Percentiles rank a stretch among this genome's conserved stretches.
Conservation (phyloP, 2,888 invertebrate genomes). For the Drosophila tripunctata region DNA sequence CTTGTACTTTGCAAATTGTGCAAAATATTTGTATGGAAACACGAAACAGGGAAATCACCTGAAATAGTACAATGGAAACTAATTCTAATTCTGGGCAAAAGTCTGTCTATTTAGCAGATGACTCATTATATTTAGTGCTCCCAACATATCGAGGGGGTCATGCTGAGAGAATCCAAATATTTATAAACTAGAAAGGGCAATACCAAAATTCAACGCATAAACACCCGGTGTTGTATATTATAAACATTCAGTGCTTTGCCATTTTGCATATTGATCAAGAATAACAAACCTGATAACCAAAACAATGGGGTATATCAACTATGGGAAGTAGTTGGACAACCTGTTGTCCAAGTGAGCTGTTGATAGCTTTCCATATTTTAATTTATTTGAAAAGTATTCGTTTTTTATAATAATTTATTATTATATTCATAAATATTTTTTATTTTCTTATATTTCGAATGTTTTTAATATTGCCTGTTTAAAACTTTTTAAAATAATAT, state of each 20-base stretch:
- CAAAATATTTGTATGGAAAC: not conserved
- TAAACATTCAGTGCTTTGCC: conserved; percentile 35
- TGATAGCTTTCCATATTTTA: no score
- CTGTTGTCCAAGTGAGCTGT: no score
- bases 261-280: conserved; percentile 54
- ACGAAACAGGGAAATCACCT: conserved; percentile 36
- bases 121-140: conserved; percentile 2
- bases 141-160: not conserved
- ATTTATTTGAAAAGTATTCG: no score
- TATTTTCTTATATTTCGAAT: no score
- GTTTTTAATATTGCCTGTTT: no score
- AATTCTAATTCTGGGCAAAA: not conserved
- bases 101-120: not conserved
- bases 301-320: not conserved
- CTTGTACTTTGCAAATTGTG: conserved; percentile 4
- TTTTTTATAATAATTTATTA: no score
- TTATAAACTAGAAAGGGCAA: conserved; percentile 43
- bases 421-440: no score
- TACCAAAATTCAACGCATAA: conserved; percentile 1
- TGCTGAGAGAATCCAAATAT: conserved; percentile 35
- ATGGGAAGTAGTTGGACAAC: no score
- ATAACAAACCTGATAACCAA: conserved; percentile 19
- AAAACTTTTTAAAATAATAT: no score
- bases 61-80: not conserved
- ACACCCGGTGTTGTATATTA: not conserved